These are phyloP conservation scores for Gastrophysa polygoni DNA, from an alignment of 2,888 invertebrate species.

Conservation along the genomic window DNA sequence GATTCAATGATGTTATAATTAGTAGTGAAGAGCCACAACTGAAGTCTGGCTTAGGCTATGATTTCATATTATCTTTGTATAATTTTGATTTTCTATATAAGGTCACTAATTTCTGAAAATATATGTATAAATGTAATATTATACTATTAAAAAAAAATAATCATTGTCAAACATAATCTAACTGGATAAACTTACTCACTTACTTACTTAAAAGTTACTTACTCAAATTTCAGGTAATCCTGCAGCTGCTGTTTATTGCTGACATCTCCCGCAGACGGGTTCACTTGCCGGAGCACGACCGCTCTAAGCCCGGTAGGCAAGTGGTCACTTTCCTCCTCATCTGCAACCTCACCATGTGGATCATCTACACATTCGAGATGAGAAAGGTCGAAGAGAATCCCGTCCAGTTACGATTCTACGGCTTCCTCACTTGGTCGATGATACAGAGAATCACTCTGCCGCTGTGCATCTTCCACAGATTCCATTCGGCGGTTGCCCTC, in stretches of 20 bases:
- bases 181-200: too few species aligned
- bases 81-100: too few species aligned
- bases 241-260: constrained; percentile 91
- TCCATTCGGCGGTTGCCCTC: constrained; percentile 92
- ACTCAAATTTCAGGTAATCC: constrained; percentile 78
- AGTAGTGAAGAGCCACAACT: too few species aligned
- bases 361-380: constrained; percentile 93
- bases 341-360: constrained; percentile 96
- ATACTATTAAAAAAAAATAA: too few species aligned
- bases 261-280: constrained; percentile 92
- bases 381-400: constrained; percentile 94
- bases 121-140: too few species aligned
- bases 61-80: too few species aligned
- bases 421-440: constrained; percentile 90
- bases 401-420: constrained; percentile 91
- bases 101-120: too few species aligned
- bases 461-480: constrained; percentile 93
- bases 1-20: too few species aligned
- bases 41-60: too few species aligned
- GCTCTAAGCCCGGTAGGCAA: constrained; percentile 93
- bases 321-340: constrained; percentile 94
- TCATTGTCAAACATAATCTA: too few species aligned
- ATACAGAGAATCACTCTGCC: constrained; percentile 92
- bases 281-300: constrained; percentile 89
- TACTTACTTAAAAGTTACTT: too few species aligned